phyloP scores from a whole-genome alignment of 2,797 vertebrate genomes.

The Intellagama lesueurii region DNA sequence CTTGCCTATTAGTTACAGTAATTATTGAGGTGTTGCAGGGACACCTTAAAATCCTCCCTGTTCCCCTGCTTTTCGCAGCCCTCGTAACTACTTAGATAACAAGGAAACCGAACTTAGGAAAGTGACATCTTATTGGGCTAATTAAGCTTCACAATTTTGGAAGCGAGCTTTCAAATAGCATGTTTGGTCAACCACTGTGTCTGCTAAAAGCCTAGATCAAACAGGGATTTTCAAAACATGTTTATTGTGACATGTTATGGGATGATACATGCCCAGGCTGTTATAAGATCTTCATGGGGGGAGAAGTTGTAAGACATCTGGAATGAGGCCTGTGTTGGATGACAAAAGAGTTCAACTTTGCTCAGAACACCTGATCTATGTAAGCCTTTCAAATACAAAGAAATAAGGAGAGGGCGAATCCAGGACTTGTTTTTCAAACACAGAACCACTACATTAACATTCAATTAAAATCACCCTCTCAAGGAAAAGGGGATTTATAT shows the following conservation, averaged over 20 bases:
- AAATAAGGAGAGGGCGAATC: background rate
- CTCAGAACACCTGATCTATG: constrained; percentile 10
- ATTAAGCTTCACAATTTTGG: background rate
- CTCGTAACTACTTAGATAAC: background rate
- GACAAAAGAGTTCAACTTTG: background rate
- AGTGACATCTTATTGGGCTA: background rate
- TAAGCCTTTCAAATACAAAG: background rate
- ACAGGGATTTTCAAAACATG: background rate
- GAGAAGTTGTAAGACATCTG: background rate
- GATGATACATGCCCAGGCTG: background rate
- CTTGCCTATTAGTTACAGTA: background rate
- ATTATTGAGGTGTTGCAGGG: background rate
- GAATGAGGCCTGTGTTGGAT: background rate
- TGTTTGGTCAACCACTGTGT: too few species aligned
- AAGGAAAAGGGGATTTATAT: too few species aligned
- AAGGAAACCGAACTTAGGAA: background rate
- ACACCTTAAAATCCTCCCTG: background rate
- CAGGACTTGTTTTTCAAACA: background rate
- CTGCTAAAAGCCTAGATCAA: background rate
- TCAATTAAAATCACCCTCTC: too few species aligned
- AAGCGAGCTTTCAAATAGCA: background rate
- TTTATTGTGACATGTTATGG: background rate
- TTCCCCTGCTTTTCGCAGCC: background rate
- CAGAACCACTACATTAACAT: background rate
- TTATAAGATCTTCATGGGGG: background rate